Conservation (phyloP, 2,797 vertebrate genomes). For the Botia kubotai region DNA sequence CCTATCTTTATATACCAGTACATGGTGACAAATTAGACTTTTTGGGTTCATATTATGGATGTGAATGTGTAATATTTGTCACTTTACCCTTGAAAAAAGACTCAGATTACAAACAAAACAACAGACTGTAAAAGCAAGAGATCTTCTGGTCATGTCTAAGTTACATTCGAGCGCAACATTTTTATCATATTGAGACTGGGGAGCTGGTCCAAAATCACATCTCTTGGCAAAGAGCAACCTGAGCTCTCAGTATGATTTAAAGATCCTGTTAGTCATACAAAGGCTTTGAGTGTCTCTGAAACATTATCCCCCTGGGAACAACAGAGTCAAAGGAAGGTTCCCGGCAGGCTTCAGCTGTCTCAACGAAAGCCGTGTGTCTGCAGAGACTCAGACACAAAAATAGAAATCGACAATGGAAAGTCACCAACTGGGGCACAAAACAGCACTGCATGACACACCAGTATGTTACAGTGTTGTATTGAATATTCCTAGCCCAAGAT, state of each 20-base stretch:
- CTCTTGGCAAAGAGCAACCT: conserved; percentile 10
- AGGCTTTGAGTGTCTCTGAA: conserved; percentile 50
- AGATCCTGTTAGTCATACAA: conserved; percentile 27
- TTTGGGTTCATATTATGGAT: no score
- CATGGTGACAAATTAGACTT: no score
- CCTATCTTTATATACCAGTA: no score
- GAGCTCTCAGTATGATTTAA: conserved; percentile 7
- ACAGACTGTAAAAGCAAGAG: neutral
- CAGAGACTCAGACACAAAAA: conserved; percentile 42
- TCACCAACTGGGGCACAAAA: conserved; percentile 23
- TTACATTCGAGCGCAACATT: neutral
- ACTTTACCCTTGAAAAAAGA: neutral
- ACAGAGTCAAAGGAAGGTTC: conserved; percentile 12
- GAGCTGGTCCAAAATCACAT: conserved; percentile 15
- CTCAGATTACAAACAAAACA: neutral
- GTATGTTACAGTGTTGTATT: conserved; percentile 1
- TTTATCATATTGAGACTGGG: neutral
- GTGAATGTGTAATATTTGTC: no score
- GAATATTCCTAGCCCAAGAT: conserved; percentile 4
- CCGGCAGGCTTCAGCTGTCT: conserved; percentile 47
- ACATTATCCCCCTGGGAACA: conserved; percentile 60
- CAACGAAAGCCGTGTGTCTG: conserved; percentile 31
- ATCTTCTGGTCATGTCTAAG: neutral
- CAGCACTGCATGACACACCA: conserved; percentile 17
- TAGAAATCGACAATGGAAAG: conserved; percentile 35